A percentile compares a stretch with the other conserved stretches of the same genome.
phyloP scores from a whole-genome alignment of 2,888 invertebrate species.

The Lasiommata megera region DNA sequence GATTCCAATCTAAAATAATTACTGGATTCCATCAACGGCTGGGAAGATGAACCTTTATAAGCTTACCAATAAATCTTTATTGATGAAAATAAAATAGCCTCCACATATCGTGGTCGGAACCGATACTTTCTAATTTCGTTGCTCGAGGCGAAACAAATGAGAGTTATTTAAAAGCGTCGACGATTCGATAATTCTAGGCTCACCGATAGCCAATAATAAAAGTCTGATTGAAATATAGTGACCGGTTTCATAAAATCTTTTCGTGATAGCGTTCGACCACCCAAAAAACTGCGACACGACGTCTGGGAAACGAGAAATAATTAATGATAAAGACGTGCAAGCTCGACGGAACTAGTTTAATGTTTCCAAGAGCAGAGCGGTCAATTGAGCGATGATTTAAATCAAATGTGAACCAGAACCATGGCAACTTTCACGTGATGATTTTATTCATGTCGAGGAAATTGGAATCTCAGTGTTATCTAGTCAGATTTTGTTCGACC shows the following conservation, averaged over 20 bases:
- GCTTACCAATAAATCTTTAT: slow-evolving; percentile 69
- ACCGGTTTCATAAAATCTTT: slow-evolving; percentile 18
- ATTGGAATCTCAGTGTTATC: slow-evolving; percentile 42
- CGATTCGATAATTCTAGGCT: slow-evolving; percentile 47
- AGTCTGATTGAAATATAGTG: slow-evolving; percentile 30
- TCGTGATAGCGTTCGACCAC: slow-evolving; percentile 25
- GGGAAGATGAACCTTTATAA: slow-evolving; percentile 44
- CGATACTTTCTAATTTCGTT: slow-evolving; percentile 75
- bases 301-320: slow-evolving; percentile 30
- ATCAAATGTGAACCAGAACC: slow-evolving; percentile 52
- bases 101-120: slow-evolving; percentile 43
- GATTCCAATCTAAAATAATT: slow-evolving; percentile 57
- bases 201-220: slow-evolving; percentile 38
- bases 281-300: slow-evolving; percentile 26
- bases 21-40: slow-evolving; percentile 44
- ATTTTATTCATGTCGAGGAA: slow-evolving; percentile 48
- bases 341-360: slow-evolving; percentile 46
- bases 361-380: slow-evolving; percentile 50
- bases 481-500: slow-evolving; percentile 40
- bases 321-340: slow-evolving; percentile 30
- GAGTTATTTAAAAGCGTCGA: slow-evolving; percentile 57
- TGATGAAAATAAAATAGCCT: slow-evolving; percentile 49
- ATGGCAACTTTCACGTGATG: slow-evolving; percentile 64
- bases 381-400: slow-evolving; percentile 50
- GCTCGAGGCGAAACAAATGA: slow-evolving; percentile 68